Conservation (phyloP, 2,888 invertebrate species). For the Rutpela maculata region DNA sequence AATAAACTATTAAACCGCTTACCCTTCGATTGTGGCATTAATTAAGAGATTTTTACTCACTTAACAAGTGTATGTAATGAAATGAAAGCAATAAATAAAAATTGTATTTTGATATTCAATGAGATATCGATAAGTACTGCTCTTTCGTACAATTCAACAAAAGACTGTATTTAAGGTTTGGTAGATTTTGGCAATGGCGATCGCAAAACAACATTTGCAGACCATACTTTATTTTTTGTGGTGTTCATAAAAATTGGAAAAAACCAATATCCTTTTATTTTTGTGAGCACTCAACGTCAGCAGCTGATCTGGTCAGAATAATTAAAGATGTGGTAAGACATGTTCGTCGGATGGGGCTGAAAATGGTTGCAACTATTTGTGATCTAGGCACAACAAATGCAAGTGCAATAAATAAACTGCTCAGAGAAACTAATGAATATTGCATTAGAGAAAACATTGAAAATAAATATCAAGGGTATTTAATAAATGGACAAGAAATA, state of each 20-base stretch:
- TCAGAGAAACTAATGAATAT: slow-evolving; percentile 47
- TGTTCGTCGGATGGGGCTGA: slow-evolving; percentile 52
- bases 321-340: slow-evolving; percentile 52
- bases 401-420: slow-evolving; percentile 54
- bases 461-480: slow-evolving; percentile 47
- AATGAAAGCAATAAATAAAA: slow-evolving; percentile 42
- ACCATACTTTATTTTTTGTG: slow-evolving; percentile 41
- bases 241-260: slow-evolving; percentile 58
- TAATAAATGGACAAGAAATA: slow-evolving; percentile 52
- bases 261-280: slow-evolving; percentile 57
- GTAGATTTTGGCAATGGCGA: slow-evolving; percentile 49
- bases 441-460: slow-evolving; percentile 39
- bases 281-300: slow-evolving; percentile 50
- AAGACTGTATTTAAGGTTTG: slow-evolving; percentile 50
- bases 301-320: slow-evolving; percentile 43
- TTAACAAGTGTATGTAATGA: too few species aligned
- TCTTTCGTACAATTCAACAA: slow-evolving; percentile 49
- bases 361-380: slow-evolving; percentile 60
- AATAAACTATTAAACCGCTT: too few species aligned
- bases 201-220: slow-evolving; percentile 50
- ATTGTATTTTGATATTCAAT: slow-evolving; percentile 56
- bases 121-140: slow-evolving; percentile 52
- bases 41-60: too few species aligned
- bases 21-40: too few species aligned
- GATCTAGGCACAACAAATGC: slow-evolving; percentile 62